Base-by-base conservation (phyloP, 2,113 vertebrate genomes). In the Hyperopisus bebe region DNA sequence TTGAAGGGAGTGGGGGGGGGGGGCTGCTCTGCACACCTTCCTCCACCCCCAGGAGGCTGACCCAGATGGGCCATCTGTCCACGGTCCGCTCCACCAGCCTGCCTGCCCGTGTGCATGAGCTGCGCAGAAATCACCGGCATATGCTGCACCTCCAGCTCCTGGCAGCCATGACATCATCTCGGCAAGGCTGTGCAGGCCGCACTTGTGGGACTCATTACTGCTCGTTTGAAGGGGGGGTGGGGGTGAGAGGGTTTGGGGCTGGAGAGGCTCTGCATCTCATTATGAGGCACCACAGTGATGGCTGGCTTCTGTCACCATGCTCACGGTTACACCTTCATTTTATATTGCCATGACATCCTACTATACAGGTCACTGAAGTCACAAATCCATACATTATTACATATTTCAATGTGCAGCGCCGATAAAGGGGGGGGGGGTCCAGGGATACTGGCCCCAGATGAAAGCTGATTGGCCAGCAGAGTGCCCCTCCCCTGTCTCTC, bases 51-150 rank as follows among this genome's bases (percentile, higher is more conserved):
- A 44, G 90, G 91, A 92, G 91, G 92, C 91, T 94, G 93, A 95
- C 94, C 93, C 92, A 92, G 89, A 92, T 93, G 94, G 93, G 93
- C 92, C 93, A 93, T 94, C 93, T 94, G 94, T 93, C 94, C 91
- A 80, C 90, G 88, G 91, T 90, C 90, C 88, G 55, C 90, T 19
- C 89, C 87, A 89, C 93, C 92, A 90, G 91, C 92, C 85, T 17
- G 85, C 84, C 91, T 91, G 91, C 92, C 92, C n/a, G 27, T 31
- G 62, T 90, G 91, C 92, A 90, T 84, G 27, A 87, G 88, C 86
- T 91, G 82, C 88, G 74, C 62, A 91, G 42, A 93, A 92, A 93
- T 92, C 90, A 90, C 51, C 10, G 11, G 90, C 94, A 94, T 93
- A 93, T 93, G 94, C 87, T 90, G 21, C 91, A 90, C 27, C 74